Evolutionary conservation across 2,113 vertebrate species (phyloP).

Genomic region (Nycticryphes semicollaris): DNA sequence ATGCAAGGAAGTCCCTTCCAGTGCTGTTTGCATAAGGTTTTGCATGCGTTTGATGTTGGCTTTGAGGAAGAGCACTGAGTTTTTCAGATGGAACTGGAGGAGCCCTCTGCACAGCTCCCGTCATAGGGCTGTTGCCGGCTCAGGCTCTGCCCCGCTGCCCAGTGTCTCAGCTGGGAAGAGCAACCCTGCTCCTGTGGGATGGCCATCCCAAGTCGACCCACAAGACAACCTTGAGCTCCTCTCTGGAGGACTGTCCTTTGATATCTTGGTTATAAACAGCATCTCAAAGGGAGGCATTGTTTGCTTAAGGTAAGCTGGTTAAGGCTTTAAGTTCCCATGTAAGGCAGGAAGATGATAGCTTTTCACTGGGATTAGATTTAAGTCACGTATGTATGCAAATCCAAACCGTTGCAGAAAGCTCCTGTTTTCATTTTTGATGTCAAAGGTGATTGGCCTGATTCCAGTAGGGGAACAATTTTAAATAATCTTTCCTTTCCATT

Average conservation of each 20-base stretch:
- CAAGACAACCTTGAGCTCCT: background rate
- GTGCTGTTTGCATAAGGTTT: background rate
- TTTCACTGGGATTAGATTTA: background rate
- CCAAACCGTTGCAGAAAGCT: background rate
- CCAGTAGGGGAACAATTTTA: background rate
- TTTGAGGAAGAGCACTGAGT: background rate
- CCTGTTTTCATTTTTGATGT: background rate
- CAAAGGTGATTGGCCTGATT: background rate
- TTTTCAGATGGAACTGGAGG: background rate
- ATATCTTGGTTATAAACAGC: background rate
- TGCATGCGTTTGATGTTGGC: background rate
- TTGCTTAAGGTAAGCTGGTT: background rate
- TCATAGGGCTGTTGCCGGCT: background rate
- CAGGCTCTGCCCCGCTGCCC: background rate
- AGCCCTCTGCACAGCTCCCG: background rate
- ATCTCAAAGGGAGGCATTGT: background rate
- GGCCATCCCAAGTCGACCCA: background rate
- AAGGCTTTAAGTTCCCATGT: background rate
- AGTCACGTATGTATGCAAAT: background rate
- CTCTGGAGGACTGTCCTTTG: background rate
- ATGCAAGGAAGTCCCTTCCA: accelerated
- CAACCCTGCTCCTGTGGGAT: background rate
- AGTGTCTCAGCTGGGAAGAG: accelerated
- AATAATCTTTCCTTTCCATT: background rate
- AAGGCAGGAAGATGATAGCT: background rate